Percentiles rank a stretch among this genome's conserved stretches.
phyloP scores from a whole-genome alignment of 2,888 invertebrate genomes.

The Panopea generosa region DNA sequence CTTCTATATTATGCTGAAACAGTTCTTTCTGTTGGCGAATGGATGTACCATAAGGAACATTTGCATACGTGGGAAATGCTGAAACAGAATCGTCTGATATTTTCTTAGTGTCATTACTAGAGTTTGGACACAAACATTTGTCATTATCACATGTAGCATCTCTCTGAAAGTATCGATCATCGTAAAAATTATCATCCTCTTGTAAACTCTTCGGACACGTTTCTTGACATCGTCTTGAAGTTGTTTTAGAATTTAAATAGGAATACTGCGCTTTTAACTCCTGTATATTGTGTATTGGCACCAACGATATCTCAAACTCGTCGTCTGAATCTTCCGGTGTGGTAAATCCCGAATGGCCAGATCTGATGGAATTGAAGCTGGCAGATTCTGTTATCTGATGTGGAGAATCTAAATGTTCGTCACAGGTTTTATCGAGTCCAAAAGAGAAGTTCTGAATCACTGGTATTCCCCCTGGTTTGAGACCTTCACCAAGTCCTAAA shows the following conservation, averaged over 20 bases:
- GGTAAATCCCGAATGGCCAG: slow-evolving; percentile 27
- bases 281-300: slow-evolving; percentile 44
- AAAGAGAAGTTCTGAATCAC: not conserved
- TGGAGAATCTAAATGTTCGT: no score
- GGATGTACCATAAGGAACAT: slow-evolving; percentile 76
- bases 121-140: not conserved
- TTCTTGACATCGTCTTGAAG: slow-evolving; percentile 28
- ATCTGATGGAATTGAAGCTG: not conserved
- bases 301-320: slow-evolving; percentile 48
- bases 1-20: slow-evolving; percentile 71
- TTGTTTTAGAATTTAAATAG: slow-evolving; percentile 14
- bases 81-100: slow-evolving; percentile 28
- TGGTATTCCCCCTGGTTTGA: slow-evolving; percentile 67
- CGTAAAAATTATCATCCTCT: slow-evolving; percentile 42
- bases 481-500: slow-evolving; percentile 74
- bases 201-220: slow-evolving; percentile 22
- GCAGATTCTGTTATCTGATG: no score
- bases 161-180: slow-evolving; percentile 43
- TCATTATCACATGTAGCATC: not conserved
- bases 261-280: slow-evolving; percentile 49
- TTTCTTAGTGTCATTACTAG: not conserved
- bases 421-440: not conserved
- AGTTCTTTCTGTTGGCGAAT: slow-evolving; percentile 77
- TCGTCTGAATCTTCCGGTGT: slow-evolving; percentile 38
- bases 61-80: slow-evolving; percentile 73